Base-by-base conservation (phyloP, 1,140 invertebrate species). In the Penaeus indicus region DNA sequence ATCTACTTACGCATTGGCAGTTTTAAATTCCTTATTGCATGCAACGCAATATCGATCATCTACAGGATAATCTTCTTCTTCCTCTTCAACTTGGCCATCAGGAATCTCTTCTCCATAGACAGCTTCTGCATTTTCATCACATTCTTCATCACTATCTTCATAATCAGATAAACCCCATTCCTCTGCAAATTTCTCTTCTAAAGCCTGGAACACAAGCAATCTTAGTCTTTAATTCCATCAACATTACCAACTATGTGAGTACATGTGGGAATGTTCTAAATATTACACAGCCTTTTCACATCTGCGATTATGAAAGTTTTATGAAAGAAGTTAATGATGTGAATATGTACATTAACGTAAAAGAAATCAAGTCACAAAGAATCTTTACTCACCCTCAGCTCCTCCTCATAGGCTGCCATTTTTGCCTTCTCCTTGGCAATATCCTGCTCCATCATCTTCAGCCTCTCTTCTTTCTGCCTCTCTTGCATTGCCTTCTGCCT, bases 1-100 rank as follows among this genome's bases (percentile, higher is more conserved):
- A 42, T 22, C n/a, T 84, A 82, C 86, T 88, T 82, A 88, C 86
- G 86, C 64, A 77, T 83, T 88, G 18, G 83, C 86, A 19, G 79
- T 88, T 22, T 82, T 88, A 61, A 88, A 88, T 10, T 22, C 22
- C 47, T 84, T 88, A n/a, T 88, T 88, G 63, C 86, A 88, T n/a
- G 86, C 86, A 3, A 88, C 81, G 54, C 86, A 88, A 63, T 88
- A 88, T 4, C 83, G 67, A 27, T 83, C 60, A 78, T 88, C 81
- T 22, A 84, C 10, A 38, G 84, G 69, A n/a, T 22, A 62, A 7
- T 83, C 79, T 18, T 60, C 86, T 22, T 61, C 67, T 4, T 63
- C 69, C 8, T 32, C 80, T 1, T 75, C 79, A n/a, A 72, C 42
- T 7, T 61, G 18, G 19, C 47, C 86, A 60, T 21, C 38, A 7